Conservation (phyloP, 2,113 vertebrate species). For the Phaethornis superciliosus region DNA sequence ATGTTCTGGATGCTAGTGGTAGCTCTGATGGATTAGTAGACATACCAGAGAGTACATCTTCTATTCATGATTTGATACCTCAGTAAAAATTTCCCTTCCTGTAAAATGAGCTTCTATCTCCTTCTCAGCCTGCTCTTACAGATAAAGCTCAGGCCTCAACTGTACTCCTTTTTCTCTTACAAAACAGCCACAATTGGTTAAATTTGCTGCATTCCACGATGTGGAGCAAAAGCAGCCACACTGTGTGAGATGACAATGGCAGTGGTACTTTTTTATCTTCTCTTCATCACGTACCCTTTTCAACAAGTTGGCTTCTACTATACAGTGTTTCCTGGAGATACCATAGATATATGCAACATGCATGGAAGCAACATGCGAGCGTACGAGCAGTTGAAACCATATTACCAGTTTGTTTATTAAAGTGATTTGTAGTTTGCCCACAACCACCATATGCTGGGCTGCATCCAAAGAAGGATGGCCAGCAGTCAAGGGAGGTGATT, state of each 20-base stretch:
- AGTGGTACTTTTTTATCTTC: neutral
- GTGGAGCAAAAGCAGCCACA: neutral
- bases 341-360: neutral
- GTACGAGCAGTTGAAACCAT: neutral
- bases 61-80: neutral
- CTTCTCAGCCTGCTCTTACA: neutral
- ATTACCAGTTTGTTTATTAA: neutral
- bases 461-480: too few relatives aligned
- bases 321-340: neutral
- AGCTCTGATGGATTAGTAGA: neutral
- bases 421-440: neutral
- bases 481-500: too few relatives aligned
- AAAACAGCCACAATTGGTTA: neutral
- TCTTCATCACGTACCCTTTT: rapidly evolving
- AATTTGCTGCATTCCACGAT: neutral
- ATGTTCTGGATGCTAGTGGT: neutral
- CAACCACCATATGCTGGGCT: neutral
- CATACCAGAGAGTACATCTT: neutral
- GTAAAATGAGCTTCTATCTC: neutral
- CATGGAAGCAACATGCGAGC: neutral
- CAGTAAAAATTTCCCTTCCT: neutral
- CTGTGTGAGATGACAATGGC: neutral
- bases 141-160: neutral
- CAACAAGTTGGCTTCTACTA: neutral
- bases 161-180: neutral